Base-by-base conservation (phyloP, 2,113 vertebrate species). In the Origma solitaria region DNA sequence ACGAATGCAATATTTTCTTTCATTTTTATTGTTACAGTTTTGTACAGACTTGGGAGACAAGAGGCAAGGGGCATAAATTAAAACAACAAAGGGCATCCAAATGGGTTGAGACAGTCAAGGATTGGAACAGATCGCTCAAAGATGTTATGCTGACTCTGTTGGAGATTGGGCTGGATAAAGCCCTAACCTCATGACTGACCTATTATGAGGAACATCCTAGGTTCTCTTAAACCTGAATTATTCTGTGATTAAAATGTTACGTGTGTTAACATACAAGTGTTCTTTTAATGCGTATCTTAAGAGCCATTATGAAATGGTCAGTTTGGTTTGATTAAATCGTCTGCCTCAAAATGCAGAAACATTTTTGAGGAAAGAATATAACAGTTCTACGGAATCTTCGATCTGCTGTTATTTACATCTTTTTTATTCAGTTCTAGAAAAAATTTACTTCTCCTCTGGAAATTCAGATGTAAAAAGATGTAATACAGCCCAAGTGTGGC, bases 251-350 rank as follows among this genome's bases (percentile, higher is more conserved):
- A 42, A 47, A 62, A 53, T 45, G 16, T 11, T 44, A 6, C 18
- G 24, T 1, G 0, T 42, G 2, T 49, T 45, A 42, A 35, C 58
- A 56, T 37, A 30, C 2, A 37, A 18, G 42, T 50, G 11, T 33
- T 78, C 42, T 65, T 77, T 73, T 45, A 33, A 69, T 35, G 23
- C 2, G 1, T 7, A 9, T 66, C 47, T 66, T 35, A 57, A 73
- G 40, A 66, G 38, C n/a, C 16, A 54, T 50, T 73, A 62, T 38
- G 15, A 33, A 11, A 50, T 33, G 15, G 8, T 27, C 31, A 28
- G 11, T 64, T 92, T 68, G 24, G 7, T 75, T 87, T 75, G 28
- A 56, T 50, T 50, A 51, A 76, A 54, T 42, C 2, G 33, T 15
- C 45, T 65, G 15, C 27, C 38, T 83, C 45, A 66, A 79, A 86